These are phyloP conservation scores for Ceramica pisi DNA, from an alignment of 2,888 invertebrate species.

Conservation along the genomic window DNA sequence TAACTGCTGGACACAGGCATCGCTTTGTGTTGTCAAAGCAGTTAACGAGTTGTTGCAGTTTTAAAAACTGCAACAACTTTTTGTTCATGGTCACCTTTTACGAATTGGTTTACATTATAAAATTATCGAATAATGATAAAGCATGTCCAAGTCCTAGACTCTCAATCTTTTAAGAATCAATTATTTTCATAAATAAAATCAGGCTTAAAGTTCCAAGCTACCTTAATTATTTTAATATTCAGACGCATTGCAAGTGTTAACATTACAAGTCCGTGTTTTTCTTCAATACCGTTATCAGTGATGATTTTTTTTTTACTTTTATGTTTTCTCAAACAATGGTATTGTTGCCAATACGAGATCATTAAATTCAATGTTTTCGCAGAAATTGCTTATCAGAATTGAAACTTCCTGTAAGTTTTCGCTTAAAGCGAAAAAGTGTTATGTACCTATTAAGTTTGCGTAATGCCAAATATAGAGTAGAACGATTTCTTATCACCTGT, in stretches of 20 bases:
- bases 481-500: background rate
- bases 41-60: too few species aligned
- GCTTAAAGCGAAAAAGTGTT: background rate
- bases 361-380: slow-evolving; percentile 30
- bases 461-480: slow-evolving; percentile 4
- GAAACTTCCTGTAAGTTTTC: slow-evolving; percentile 39
- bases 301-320: background rate
- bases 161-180: too few species aligned
- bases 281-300: background rate
- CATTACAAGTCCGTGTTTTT: background rate
- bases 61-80: too few species aligned
- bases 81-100: too few species aligned
- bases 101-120: background rate
- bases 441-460: background rate
- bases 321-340: slow-evolving; percentile 32
- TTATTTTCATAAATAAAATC: background rate
- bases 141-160: background rate
- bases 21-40: too few species aligned
- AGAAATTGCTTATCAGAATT: slow-evolving; percentile 39
- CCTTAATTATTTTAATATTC: background rate
- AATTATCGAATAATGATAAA: background rate
- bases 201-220: background rate
- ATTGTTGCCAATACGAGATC: slow-evolving; percentile 28
- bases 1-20: too few species aligned
- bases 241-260: background rate